A percentile compares a stretch with the other conserved stretches of the same genome.
phyloP scores from a whole-genome alignment of 2,888 invertebrate species.

The Lithodes maja region DNA sequence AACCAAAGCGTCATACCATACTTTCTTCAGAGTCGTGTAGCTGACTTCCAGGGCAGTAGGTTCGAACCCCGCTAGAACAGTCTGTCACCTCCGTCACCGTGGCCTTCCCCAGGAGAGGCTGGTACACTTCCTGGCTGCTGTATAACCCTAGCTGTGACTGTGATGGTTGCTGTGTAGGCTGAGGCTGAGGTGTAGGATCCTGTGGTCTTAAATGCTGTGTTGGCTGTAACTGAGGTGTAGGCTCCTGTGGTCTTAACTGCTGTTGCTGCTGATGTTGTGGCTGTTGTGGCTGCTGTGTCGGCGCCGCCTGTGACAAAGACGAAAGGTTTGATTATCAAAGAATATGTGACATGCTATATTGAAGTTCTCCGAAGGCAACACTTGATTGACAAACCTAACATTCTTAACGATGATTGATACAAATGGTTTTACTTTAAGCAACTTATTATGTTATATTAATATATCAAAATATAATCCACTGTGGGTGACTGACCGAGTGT shows the following conservation, averaged over 20 bases:
- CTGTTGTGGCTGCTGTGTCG: background rate
- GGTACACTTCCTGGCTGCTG: conserved; percentile 23
- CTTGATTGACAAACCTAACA: no score
- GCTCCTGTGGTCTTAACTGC: background rate
- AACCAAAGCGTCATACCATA: conserved; percentile 36
- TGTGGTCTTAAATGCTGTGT: background rate
- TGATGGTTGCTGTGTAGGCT: background rate
- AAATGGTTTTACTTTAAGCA: no score
- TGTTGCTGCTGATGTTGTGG: conserved; percentile 6
- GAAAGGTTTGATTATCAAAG: no score
- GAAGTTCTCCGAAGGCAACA: no score
- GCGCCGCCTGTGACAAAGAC: background rate
- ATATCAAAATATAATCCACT: background rate
- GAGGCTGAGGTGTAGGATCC: background rate
- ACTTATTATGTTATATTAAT: background rate
- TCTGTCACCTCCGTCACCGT: conserved; percentile 22
- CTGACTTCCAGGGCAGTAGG: conserved; percentile 30
- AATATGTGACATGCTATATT: no score
- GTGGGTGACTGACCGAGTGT: background rate
- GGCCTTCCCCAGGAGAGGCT: conserved; percentile 22
- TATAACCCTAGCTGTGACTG: background rate
- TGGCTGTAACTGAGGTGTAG: background rate
- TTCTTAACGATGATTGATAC: no score
- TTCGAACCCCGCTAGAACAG: conserved; percentile 2
- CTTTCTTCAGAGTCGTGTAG: conserved; percentile 29